Conservation (phyloP, 2,113 vertebrate genomes). For the Acrocephalus arundinaceus region DNA sequence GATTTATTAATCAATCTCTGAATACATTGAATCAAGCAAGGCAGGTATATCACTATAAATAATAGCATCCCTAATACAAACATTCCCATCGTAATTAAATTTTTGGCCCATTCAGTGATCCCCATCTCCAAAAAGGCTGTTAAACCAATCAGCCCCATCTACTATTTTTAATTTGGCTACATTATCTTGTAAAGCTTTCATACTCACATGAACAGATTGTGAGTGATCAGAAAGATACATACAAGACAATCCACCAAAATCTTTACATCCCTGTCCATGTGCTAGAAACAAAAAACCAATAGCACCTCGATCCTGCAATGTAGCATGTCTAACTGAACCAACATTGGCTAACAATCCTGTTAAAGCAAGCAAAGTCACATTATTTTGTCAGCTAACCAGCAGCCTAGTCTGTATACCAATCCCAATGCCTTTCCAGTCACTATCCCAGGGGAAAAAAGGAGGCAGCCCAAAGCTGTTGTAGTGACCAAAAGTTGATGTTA, state of each 20-base stretch:
- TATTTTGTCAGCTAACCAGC: neutral
- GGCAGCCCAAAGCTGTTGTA: neutral
- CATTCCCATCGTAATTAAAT: neutral
- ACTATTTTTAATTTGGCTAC: neutral
- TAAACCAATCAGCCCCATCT: neutral
- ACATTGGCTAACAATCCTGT: neutral
- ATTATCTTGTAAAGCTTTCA: neutral
- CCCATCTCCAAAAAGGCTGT: neutral
- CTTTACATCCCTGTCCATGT: neutral
- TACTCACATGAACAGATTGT: fast-evolving
- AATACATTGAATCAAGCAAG: neutral
- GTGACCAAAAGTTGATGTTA: neutral
- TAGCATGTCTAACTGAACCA: neutral
- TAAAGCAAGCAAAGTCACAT: neutral
- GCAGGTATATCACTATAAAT: neutral
- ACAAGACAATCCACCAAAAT: neutral
- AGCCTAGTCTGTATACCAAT: neutral
- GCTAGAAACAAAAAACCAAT: neutral
- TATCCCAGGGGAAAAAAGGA: neutral
- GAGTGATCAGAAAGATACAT: neutral
- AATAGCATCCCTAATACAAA: neutral
- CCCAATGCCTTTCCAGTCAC: neutral
- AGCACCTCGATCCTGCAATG: neutral
- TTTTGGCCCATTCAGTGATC: neutral
- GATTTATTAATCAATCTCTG: neutral